phyloP scores from a whole-genome alignment of 1,140 invertebrate species.

The Coenobita brevimanus region DNA sequence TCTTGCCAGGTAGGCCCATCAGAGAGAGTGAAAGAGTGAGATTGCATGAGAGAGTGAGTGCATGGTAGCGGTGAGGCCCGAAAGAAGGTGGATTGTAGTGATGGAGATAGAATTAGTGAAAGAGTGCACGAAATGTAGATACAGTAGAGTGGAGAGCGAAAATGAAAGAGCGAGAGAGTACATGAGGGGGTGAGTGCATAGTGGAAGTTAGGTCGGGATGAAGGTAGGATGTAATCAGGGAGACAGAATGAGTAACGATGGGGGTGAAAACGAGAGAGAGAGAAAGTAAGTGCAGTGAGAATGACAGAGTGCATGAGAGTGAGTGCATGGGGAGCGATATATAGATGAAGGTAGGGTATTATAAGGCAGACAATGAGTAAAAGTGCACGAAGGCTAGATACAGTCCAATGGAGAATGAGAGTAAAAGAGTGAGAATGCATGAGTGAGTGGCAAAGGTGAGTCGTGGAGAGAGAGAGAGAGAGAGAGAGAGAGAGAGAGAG shows the following conservation, averaged over 20 bases:
- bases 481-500: conserved; percentile 20
- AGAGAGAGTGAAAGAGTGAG: too few species aligned
- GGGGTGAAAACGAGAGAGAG: neutral
- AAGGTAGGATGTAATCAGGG: too few species aligned
- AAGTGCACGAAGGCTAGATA: too few species aligned
- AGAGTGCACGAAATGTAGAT: conserved; percentile 4
- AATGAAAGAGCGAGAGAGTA: neutral
- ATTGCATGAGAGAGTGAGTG: neutral
- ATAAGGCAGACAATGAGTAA: neutral
- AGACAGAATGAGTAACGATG: neutral
- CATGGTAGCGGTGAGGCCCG: neutral
- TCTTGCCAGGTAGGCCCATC: neutral
- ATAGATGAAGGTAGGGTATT: neutral
- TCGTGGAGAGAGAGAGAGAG: neutral
- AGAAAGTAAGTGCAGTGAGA: neutral
- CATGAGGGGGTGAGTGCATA: conserved; percentile 4
- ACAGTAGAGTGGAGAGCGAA: neutral
- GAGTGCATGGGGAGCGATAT: neutral
- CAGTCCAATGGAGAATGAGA: too few species aligned
- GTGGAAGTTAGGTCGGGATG: too few species aligned
- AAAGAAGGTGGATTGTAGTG: neutral
- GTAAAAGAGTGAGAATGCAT: neutral
- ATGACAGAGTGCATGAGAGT: too few species aligned
- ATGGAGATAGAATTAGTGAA: conserved; percentile 1
- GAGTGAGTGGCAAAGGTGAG: neutral